phyloP scores from a whole-genome alignment of 2,888 invertebrate species.

The Xanthostigma xanthostigma region DNA sequence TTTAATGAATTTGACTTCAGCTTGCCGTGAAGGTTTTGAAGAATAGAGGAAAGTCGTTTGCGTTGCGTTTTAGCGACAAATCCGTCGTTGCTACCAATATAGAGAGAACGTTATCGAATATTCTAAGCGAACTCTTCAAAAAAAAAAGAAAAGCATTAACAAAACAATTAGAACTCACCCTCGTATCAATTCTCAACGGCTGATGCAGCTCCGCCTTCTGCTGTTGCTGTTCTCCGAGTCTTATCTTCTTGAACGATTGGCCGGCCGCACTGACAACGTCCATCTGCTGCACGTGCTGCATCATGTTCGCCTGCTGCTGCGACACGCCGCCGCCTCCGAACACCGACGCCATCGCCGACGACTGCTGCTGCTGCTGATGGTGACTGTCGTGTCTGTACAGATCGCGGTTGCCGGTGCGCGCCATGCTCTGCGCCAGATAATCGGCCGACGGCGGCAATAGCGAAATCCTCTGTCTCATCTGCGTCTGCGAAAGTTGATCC shows the following conservation, averaged over 20 bases:
- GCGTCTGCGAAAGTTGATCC: slow-evolving; percentile 5
- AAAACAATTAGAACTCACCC: slow-evolving; percentile 23
- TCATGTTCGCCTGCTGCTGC: not conserved
- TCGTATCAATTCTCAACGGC: slow-evolving; percentile 52
- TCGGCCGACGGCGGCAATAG: slow-evolving; percentile 38
- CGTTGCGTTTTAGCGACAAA: not conserved
- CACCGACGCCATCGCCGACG: not conserved
- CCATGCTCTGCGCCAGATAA: slow-evolving; percentile 13
- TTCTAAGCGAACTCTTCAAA: not conserved
- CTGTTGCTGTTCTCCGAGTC: slow-evolving; percentile 39
- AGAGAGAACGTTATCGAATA: not conserved
- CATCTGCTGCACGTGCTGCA: slow-evolving; percentile 1
- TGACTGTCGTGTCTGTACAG: slow-evolving; percentile 5
- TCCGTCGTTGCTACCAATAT: not conserved
- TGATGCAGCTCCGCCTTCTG: slow-evolving; percentile 27
- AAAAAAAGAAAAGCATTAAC: not conserved
- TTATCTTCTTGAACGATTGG: slow-evolving; percentile 52
- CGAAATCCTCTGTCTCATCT: slow-evolving; percentile 39
- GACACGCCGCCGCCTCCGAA: not conserved
- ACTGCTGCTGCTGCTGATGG: not conserved
- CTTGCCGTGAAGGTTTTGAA: too few species aligned
- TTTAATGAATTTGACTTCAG: too few species aligned
- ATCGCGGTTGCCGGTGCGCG: slow-evolving; percentile 10
- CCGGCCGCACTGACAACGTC: not conserved
- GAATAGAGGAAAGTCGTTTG: too few species aligned